These are phyloP conservation scores for Pyrgilauda ruficollis DNA, from an alignment of 2,113 vertebrate genomes.

Conservation along the genomic window DNA sequence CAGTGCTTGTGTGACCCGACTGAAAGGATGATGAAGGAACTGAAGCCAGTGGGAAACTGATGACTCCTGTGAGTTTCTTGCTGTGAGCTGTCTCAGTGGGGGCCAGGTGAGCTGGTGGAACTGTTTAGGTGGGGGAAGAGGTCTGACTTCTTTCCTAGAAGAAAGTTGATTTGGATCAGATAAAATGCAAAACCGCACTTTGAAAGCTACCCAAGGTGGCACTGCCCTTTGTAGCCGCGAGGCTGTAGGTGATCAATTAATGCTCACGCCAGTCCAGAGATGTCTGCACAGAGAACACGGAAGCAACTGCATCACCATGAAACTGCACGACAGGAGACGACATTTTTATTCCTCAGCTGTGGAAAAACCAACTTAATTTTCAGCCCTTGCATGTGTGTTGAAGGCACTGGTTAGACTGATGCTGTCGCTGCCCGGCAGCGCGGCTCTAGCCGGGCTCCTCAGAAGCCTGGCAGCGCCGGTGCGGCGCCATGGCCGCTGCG, in stretches of 20 bases:
- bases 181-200: not conserved
- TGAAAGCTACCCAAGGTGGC: not conserved
- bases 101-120: not conserved
- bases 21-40: not conserved
- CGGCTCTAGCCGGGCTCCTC: fast-evolving
- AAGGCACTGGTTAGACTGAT: not conserved
- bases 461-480: fast-evolving
- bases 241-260: not conserved
- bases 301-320: not conserved
- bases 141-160: not conserved
- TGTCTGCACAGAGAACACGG: not conserved
- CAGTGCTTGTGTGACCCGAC: fast-evolving
- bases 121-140: not conserved
- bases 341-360: not conserved
- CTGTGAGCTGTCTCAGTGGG: not conserved
- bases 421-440: not conserved
- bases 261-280: not conserved
- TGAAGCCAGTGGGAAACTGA: not conserved
- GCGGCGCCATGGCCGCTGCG: fast-evolving
- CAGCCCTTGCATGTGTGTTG: not conserved
- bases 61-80: not conserved
- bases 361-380: not conserved
- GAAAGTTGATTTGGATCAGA: not conserved
- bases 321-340: not conserved
- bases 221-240: not conserved